A percentile compares a stretch with the other conserved stretches of the same genome.
Evolutionary conservation across 2,113 vertebrate genomes (phyloP).

Genomic region (Lepidothrix coronata): DNA sequence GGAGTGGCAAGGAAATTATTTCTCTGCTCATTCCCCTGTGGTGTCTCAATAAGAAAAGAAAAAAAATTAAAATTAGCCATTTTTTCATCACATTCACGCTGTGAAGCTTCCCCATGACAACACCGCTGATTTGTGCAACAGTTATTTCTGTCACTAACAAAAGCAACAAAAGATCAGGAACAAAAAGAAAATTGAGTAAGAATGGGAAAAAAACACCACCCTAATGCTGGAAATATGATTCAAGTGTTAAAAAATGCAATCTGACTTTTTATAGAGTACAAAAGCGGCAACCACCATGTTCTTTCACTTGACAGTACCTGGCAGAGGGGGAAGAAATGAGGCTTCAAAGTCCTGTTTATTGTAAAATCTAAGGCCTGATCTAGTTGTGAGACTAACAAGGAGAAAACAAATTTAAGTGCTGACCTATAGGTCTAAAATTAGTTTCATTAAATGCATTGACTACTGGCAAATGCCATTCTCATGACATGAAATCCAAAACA

Average conservation of each 20-base stretch:
- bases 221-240: neutral
- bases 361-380: neutral
- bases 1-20: neutral
- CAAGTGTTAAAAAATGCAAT: neutral
- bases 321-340: neutral
- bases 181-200: neutral
- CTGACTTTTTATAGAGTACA: neutral
- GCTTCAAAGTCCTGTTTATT: neutral
- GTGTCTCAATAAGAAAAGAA: neutral
- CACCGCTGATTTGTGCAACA: neutral
- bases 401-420: neutral
- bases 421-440: slow-evolving; percentile 29
- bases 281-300: neutral
- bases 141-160: neutral
- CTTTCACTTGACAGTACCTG: neutral
- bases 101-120: neutral
- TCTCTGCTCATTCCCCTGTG: neutral
- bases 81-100: neutral
- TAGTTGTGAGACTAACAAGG: neutral
- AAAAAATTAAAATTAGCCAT: neutral
- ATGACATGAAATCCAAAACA: neutral
- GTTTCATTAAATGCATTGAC: neutral
- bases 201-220: neutral
- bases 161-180: neutral
- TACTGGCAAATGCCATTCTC: slow-evolving; percentile 20